Conservation (phyloP, 2,888 invertebrate species). For the Drosophila peninsularis region DNA sequence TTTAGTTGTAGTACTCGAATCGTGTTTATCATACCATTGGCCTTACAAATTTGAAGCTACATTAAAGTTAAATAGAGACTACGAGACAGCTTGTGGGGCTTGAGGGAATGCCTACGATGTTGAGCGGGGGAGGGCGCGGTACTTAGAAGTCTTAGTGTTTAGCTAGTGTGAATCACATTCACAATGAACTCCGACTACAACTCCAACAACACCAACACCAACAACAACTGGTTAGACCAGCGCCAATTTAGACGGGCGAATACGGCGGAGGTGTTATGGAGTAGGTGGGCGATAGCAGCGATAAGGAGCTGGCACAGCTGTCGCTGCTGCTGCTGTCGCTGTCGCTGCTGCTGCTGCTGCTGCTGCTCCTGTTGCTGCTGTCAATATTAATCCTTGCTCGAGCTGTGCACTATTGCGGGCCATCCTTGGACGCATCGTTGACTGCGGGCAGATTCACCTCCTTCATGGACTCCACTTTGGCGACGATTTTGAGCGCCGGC, state of each 20-base stretch:
- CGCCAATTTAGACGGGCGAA: slow-evolving; percentile 43
- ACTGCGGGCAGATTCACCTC: slow-evolving; percentile 68
- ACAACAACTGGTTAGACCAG: slow-evolving; percentile 17
- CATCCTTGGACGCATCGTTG: slow-evolving; percentile 46
- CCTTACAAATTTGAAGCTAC: slow-evolving; percentile 51
- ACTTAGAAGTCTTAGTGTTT: neutral
- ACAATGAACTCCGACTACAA: slow-evolving; percentile 1
- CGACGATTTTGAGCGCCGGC: slow-evolving; percentile 97
- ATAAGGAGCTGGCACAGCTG: slow-evolving; percentile 1
- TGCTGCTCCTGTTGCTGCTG: neutral
- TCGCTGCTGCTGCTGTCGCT: neutral
- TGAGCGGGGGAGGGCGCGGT: no score
- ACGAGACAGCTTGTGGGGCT: slow-evolving; percentile 1
- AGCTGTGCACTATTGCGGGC: slow-evolving; percentile 50
- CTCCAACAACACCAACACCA: slow-evolving; percentile 6
- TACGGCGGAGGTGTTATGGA: slow-evolving; percentile 60
- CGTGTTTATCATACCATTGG: slow-evolving; percentile 51
- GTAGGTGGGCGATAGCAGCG: slow-evolving; percentile 46
- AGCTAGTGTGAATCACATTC: slow-evolving; percentile 37
- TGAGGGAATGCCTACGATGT: slow-evolving; percentile 1
- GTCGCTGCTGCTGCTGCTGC: neutral
- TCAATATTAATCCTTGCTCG: neutral
- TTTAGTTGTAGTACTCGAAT: slow-evolving; percentile 6
- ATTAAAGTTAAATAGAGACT: slow-evolving; percentile 33
- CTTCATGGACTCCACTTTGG: slow-evolving; percentile 93